These are phyloP conservation scores for Nematopogon swammerdamellus DNA, from an alignment of 2,888 invertebrate species.

Conservation along the genomic window DNA sequence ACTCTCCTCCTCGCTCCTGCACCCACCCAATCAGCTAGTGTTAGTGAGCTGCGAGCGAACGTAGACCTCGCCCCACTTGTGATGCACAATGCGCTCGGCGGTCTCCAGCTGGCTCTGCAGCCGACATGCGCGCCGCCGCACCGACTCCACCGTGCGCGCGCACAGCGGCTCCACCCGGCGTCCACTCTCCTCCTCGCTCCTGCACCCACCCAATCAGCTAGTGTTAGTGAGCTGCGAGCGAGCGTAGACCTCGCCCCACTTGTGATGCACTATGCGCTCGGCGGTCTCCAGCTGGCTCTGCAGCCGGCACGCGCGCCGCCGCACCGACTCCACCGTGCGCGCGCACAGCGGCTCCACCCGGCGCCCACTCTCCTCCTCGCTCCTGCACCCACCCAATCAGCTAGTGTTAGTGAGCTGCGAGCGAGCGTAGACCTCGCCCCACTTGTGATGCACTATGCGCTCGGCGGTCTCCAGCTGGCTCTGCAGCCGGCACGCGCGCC, in stretches of 20 bases:
- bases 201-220: no score
- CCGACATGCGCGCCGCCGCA: conserved; percentile 67
- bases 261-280: conserved; percentile 67
- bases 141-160: conserved; percentile 62
- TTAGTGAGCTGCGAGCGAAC: conserved; percentile 31
- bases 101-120: conserved; percentile 73
- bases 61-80: conserved; percentile 66
- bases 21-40: no score
- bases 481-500: conserved; percentile 68
- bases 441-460: conserved; percentile 70
- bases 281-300: conserved; percentile 73
- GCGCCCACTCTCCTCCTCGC: conserved; percentile 16
- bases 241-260: conserved; percentile 62
- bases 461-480: conserved; percentile 71
- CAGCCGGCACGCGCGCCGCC: conserved; percentile 67
- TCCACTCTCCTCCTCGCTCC: conserved; percentile 13
- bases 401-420: conserved; percentile 37
- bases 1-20: not conserved
- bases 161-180: conserved; percentile 63
- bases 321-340: conserved; percentile 65
- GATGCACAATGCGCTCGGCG: conserved; percentile 68
- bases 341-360: conserved; percentile 64
- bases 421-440: conserved; percentile 53
- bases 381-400: no score
- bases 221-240: conserved; percentile 33